Base-by-base conservation (phyloP, 2,113 vertebrate genomes). In the Sminthopsis crassicaudata region DNA sequence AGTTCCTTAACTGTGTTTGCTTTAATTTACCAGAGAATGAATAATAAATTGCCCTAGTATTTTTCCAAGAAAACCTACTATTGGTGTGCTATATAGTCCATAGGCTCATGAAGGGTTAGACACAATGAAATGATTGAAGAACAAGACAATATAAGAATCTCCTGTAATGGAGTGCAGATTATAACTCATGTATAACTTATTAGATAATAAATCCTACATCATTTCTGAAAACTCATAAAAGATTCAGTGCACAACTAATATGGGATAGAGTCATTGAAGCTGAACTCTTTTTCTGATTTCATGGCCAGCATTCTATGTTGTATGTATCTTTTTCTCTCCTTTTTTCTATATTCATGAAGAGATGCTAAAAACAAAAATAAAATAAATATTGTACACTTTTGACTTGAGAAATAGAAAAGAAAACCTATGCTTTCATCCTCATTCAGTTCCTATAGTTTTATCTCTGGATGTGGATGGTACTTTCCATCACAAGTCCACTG, bases 341-440 rank as follows among this genome's bases (percentile, higher is more conserved):
- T 57, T 36, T 67, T 67, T 23, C 91, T 92, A 55, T 89, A 27
- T 90, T 93, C n/a, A 89, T 93, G 57, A 93, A 97, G 92, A 90
- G 60, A 67, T 67, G 60, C 27, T 96, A n/a, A 10, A 96, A 93
- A 94, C 53, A 54, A 91, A 48, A 90, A 95, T 90, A 51, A 46
- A 54, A 27, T 0, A 36, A 90, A 60, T 4, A 92, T n/a, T 93
- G 53, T 94, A 76, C 92, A 91, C 96, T 94, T 96, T 94, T 92
- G 76, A 95, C 55, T 8, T 53, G 89, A 92, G 76, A 96, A 90
- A n/a, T 52, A 95, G 53, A 92, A 50, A 60, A 24, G 4, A 27
- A 57, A 92, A 50, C 48, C 50, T 10, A 51, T 51, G 50, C 10
- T 51, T 9, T 51, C 8, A 51, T 51, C 10, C 50, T 51, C 50